Evolutionary conservation across 2,113 vertebrate genomes (phyloP), one percentile per base, ranked within the genome.

Genomic region (Murina feae): DNA sequence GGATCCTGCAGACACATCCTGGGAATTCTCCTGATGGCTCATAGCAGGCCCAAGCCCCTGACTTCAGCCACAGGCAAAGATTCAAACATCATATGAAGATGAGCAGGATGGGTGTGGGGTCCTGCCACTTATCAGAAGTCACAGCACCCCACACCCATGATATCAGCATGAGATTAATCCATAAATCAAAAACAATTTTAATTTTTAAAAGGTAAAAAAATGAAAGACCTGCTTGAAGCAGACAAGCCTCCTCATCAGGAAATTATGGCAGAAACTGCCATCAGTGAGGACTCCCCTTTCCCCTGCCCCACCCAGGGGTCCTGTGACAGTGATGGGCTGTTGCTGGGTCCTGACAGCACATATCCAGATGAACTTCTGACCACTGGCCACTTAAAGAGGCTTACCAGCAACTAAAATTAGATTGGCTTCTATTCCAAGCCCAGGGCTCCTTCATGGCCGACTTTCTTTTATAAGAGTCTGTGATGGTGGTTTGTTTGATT

Each of bases 401-500:
- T 96, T 5, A 3, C 85, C 11, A 42, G 86, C 49, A 85, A 92
- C 91, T 95, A 88, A 95, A 97, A 95, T 97, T 93, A 94, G 95
- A 78, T 30, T 42, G 47, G 72, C 71, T 93, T 96, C 97, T 94
- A 95, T 97, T 97, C 96, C 58, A 69, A 90, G 94, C 96, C 86
- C 83, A 91, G 89, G 85, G 90, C 72, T 97, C 92, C 90, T 96
- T 95, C 90, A 81, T 94, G 88, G 86, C 74, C 83, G 86, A 74
- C 89, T 97, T 96, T 95, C 92, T 25, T 86, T 95, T 65, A 35
- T 95, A 88, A 79, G 37, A 20, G 86, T 39, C 71, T 92, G 89
- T 74, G 86, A 97, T 55, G 86, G 90, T 60, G 69, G 79, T 72
- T 92, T 97, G 95, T 97, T 97, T 96, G 86, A 96, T 95, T 86